Conservation (phyloP, 2,888 invertebrate species). For the Phortica okadai region DNA sequence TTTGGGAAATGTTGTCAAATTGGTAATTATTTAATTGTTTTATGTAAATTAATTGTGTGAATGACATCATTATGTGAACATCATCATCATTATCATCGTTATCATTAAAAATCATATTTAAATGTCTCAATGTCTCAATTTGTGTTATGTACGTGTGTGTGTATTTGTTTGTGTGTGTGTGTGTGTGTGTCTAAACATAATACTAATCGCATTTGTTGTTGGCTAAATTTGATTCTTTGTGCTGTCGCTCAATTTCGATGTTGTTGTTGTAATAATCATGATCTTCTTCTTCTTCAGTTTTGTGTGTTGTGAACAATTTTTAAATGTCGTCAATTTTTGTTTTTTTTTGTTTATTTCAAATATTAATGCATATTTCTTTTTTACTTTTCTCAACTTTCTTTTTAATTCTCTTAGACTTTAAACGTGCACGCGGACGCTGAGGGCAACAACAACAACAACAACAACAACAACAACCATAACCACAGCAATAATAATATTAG, state of each 20-base stretch:
- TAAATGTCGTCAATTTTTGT: not conserved
- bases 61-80: no score
- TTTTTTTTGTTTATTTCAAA: not conserved
- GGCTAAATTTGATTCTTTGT: not conserved
- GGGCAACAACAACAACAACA: slow-evolving; percentile 5
- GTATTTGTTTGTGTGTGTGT: not conserved
- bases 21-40: no score
- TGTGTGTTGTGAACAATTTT: not conserved
- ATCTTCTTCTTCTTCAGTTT: not conserved
- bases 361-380: not conserved
- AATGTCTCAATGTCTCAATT: not conserved
- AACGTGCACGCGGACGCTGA: not conserved
- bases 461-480: not conserved
- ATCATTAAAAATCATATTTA: not conserved
- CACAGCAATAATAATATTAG: not conserved
- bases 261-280: not conserved
- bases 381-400: not conserved
- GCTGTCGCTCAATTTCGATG: not conserved
- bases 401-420: not conserved
- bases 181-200: not conserved
- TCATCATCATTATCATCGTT: not conserved
- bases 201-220: not conserved
- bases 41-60: no score
- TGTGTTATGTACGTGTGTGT: not conserved
- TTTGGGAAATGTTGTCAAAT: no score